Conservation (phyloP, 2,888 invertebrate species). For the Atherix ibis region DNA sequence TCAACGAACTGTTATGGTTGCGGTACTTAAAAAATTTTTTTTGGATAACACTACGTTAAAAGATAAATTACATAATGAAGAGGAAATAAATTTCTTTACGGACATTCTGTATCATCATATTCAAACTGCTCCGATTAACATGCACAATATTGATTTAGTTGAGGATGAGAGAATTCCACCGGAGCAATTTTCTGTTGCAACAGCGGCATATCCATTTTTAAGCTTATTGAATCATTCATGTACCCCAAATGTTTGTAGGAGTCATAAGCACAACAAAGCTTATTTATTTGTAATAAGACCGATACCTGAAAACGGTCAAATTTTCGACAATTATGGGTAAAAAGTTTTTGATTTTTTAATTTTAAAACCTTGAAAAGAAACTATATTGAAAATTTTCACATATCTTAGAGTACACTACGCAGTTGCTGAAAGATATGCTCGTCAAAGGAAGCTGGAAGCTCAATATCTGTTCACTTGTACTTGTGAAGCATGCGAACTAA, state of each 20-base stretch:
- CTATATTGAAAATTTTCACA: too few species aligned
- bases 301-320: conserved; percentile 53
- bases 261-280: conserved; percentile 37
- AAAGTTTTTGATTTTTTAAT: too few species aligned
- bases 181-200: conserved; percentile 30
- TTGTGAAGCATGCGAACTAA: conserved; percentile 55
- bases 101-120: conserved; percentile 55
- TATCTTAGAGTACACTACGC: too few species aligned
- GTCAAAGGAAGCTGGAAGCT: conserved; percentile 43
- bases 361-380: too few species aligned
- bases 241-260: conserved; percentile 60
- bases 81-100: conserved; percentile 35
- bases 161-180: conserved; percentile 30
- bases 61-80: conserved; percentile 24
- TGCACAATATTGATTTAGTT: conserved; percentile 57
- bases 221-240: conserved; percentile 82
- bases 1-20: conserved; percentile 46
- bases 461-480: conserved; percentile 69
- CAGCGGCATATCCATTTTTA: conserved; percentile 58
- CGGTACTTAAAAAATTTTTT: conserved; percentile 45
- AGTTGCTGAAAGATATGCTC: conserved; percentile 33
- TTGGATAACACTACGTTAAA: conserved; percentile 39
- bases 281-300: conserved; percentile 46
- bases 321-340: conserved; percentile 71
- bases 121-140: conserved; percentile 72